Base-by-base conservation (phyloP, 2,113 vertebrate genomes). In the Platysternon megacephalum region DNA sequence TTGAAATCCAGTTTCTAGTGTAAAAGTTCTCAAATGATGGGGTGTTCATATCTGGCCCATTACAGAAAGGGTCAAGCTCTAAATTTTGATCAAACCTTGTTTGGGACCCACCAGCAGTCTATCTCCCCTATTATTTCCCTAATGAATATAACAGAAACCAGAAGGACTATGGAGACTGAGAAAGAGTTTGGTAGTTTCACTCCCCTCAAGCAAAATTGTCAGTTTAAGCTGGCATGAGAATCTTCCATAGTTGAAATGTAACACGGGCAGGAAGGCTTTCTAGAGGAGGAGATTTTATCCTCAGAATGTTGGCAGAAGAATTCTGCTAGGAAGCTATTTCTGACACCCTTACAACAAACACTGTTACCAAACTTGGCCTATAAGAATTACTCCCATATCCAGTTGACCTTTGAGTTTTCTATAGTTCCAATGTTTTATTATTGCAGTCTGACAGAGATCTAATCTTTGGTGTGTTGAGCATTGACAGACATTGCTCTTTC, bases 21-120 rank as follows among this genome's bases (percentile, higher is more conserved):
- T 0, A 0, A 1, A 1, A 24, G n/a, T 2, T 74, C 11, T 22
- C 39, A 19, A 51, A 28, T 46, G 1, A 1, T 11, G 3, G 32
- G 5, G 28, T 39, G 17, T 39, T 74, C 21, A 10, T 42, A 72
- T 39, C 35, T 5, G n/a, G n/a, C 9, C 68, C 19, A 22, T 42
- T 74, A 22, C 14, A 52, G 84, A 94, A 22, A 4, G 8, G 21
- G 3, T 76, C 39, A 65, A 2, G n/a, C 58, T 35, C 29, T 76
- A 24, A 76, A 51, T 17, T 82, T 56, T n/a, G n/a, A n/a, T n/a
- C 35, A 32, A 5, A 35, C 1, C 7, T 91, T 88, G 17, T 3
- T 42, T 86, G 55, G 3, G 14, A 17, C 89, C 93, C 85, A 39
- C 83, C 88, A 87, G 53, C 5, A 74, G 5, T n/a, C 81, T 10